phyloP scores from a whole-genome alignment of 1,140 invertebrate genomes.

The Formica selysi region DNA sequence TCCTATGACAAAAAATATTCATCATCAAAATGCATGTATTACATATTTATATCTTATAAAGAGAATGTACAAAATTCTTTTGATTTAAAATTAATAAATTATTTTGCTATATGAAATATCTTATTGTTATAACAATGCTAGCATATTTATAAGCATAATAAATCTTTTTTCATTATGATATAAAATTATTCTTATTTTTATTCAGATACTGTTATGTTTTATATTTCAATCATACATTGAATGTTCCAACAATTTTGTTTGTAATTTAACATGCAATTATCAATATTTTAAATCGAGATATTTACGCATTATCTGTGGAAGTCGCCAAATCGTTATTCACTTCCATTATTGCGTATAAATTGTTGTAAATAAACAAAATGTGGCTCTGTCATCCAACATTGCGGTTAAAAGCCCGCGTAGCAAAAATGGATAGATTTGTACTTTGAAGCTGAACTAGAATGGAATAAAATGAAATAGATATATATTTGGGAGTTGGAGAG shows the following conservation, averaged over 20 bases:
- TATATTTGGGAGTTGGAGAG: too few species aligned
- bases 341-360: conserved; percentile 61
- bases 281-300: not conserved
- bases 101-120: not conserved
- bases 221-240: not conserved
- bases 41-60: not conserved
- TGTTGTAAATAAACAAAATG: not conserved
- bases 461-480: too few species aligned
- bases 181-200: not conserved
- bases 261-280: not conserved
- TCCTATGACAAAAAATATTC: conserved; percentile 32
- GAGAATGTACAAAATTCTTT: not conserved
- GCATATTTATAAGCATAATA: not conserved
- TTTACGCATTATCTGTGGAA: conserved; percentile 60
- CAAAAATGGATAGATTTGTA: too few species aligned
- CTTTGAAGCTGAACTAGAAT: too few species aligned
- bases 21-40: not conserved
- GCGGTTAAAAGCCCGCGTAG: too few species aligned
- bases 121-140: not conserved
- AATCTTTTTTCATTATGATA: not conserved
- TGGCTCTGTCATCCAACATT: too few species aligned
- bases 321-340: conserved; percentile 38
- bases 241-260: not conserved
- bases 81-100: not conserved
- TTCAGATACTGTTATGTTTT: not conserved